phyloP scores from a whole-genome alignment of 37 sponge, comb jelly and placozoan species.

The Aplysina aerophoba region DNA sequence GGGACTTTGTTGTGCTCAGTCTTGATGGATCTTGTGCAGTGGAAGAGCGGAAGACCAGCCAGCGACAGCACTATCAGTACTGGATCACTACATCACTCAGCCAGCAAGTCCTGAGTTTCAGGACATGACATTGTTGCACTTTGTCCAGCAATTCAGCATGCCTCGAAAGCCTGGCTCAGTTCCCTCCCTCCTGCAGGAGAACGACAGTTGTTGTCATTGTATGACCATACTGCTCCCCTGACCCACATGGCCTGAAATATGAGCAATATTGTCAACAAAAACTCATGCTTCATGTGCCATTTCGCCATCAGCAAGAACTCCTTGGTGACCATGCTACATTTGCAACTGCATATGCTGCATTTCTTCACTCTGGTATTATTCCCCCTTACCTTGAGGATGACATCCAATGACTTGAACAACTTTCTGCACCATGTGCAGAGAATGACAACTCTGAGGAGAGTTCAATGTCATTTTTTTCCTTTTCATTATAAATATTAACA shows the following conservation, averaged over 20 bases:
- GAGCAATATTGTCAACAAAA: slow-evolving; percentile 50
- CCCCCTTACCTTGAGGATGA: slow-evolving; percentile 21
- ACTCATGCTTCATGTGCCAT: slow-evolving; percentile 29
- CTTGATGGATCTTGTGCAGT: slow-evolving; percentile 47
- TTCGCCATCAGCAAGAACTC: not conserved
- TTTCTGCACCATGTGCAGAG: too few species aligned
- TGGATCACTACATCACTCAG: slow-evolving; percentile 22
- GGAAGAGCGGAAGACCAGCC: not conserved
- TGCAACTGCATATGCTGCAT: slow-evolving; percentile 15
- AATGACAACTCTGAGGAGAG: not conserved
- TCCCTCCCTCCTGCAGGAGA: not conserved
- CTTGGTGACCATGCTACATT: not conserved
- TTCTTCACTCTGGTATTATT: not conserved
- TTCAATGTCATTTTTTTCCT: too few species aligned
- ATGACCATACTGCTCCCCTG: slow-evolving; percentile 54
- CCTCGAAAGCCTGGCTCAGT: slow-evolving; percentile 21
- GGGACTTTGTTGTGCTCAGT: slow-evolving; percentile 41
- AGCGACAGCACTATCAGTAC: slow-evolving; percentile 28
- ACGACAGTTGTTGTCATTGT: slow-evolving; percentile 36
- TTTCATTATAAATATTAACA: not conserved
- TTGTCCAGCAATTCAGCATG: slow-evolving; percentile 35
- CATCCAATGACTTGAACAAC: not conserved
- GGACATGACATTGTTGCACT: slow-evolving; percentile 32
- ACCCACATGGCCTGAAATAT: slow-evolving; percentile 48
- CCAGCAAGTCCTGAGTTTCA: slow-evolving; percentile 32